Conservation (phyloP, 2,888 invertebrate species). For the Anthophora plumipes region DNA sequence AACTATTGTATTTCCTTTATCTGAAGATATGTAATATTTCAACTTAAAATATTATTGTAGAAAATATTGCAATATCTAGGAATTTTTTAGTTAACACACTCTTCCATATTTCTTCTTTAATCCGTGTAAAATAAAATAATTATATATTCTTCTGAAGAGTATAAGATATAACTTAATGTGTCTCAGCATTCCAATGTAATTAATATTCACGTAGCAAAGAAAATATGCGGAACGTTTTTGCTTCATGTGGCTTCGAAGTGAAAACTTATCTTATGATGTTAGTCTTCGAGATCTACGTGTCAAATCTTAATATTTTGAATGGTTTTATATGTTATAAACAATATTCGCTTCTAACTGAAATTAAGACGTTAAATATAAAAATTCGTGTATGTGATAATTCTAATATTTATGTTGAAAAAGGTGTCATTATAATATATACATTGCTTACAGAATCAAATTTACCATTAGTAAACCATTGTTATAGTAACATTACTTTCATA, state of each 20-base stretch:
- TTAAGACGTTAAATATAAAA: too few species aligned
- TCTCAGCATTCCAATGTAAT: background rate
- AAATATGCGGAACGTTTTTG: background rate
- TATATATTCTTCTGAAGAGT: background rate
- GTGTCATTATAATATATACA: too few species aligned
- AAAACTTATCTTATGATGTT: too few species aligned
- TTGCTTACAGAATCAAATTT: too few species aligned
- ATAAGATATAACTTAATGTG: background rate
- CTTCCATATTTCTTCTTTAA: background rate
- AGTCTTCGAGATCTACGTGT: too few species aligned
- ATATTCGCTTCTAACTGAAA: too few species aligned
- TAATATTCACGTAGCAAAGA: background rate
- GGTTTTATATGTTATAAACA: too few species aligned
- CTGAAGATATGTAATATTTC: background rate
- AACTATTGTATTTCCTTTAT: background rate
- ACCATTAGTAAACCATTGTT: too few species aligned
- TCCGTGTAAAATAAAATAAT: conserved; percentile 10
- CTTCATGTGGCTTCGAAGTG: background rate
- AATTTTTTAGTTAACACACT: background rate
- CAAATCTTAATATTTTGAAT: too few species aligned
- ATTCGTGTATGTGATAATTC: too few species aligned
- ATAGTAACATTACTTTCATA: too few species aligned
- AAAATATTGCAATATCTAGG: background rate
- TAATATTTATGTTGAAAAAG: too few species aligned
- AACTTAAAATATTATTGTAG: background rate